Evolutionary conservation across 2,797 vertebrate genomes (phyloP).

Genomic region (Neosilurus mollespiculum): DNA sequence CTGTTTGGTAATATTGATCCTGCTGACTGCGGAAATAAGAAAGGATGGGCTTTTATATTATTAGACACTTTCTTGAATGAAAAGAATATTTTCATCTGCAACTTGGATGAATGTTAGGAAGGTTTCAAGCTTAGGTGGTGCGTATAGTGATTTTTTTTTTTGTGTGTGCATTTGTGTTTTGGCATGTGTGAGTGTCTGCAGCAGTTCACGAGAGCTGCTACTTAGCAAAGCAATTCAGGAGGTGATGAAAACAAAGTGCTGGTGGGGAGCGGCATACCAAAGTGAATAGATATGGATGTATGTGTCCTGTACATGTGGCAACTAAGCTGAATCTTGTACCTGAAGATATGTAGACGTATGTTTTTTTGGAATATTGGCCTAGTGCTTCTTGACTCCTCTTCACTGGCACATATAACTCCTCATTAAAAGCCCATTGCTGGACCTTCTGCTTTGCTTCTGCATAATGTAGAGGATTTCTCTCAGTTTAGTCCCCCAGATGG

Average conservation of each 20-base stretch:
- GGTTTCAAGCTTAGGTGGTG: slow-evolving; percentile 9
- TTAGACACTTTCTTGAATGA: background rate
- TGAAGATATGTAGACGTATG: background rate
- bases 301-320: slow-evolving; percentile 6
- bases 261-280: background rate
- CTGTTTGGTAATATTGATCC: slow-evolving; percentile 10
- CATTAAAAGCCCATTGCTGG: slow-evolving; percentile 31
- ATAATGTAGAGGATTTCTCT: slow-evolving; percentile 12
- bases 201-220: slow-evolving; percentile 17
- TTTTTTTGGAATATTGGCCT: background rate
- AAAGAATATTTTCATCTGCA: slow-evolving; percentile 16
- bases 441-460: slow-evolving; percentile 22
- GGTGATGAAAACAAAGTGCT: slow-evolving; percentile 19
- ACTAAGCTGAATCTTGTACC: slow-evolving; percentile 10
- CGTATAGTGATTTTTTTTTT: slow-evolving; percentile 19
- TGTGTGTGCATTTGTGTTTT: slow-evolving; percentile 8
- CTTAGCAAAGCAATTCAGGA: slow-evolving; percentile 16
- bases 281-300: background rate
- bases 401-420: slow-evolving; percentile 26
- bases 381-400: slow-evolving; percentile 15
- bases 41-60: background rate
- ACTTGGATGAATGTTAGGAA: background rate
- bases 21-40: background rate
- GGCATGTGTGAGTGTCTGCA: slow-evolving; percentile 18
- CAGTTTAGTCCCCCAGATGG: background rate